These are phyloP conservation scores for Dromaius novaehollandiae DNA, from an alignment of 2,113 vertebrate genomes.

Conservation along the genomic window DNA sequence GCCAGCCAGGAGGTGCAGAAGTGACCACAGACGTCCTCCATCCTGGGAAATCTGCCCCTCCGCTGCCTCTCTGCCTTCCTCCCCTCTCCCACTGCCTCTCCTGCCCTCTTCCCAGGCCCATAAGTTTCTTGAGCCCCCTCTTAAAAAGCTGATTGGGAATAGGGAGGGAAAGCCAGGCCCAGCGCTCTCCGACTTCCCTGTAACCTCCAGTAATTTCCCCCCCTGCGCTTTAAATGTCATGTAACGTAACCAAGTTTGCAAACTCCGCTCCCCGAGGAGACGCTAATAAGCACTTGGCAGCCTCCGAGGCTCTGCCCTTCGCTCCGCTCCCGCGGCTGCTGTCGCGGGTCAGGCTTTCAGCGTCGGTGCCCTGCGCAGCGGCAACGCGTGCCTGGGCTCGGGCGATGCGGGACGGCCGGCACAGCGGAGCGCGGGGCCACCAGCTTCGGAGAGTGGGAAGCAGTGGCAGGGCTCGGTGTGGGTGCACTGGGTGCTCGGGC, in stretches of 20 bases:
- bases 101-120: not conserved
- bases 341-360: not conserved
- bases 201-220: not conserved
- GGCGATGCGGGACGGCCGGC: too few relatives aligned
- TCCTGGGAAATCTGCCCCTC: too few relatives aligned
- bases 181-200: not conserved
- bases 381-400: too few relatives aligned
- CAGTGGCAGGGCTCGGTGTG: too few relatives aligned
- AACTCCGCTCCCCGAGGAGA: not conserved
- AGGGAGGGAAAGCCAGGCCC: not conserved
- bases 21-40: too few relatives aligned
- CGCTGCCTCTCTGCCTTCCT: too few relatives aligned
- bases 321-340: not conserved
- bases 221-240: not conserved
- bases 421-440: too few relatives aligned
- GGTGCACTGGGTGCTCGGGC: too few relatives aligned
- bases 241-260: not conserved
- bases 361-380: too few relatives aligned
- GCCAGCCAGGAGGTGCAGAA: too few relatives aligned
- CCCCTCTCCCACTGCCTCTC: too few relatives aligned
- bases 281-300: not conserved
- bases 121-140: not conserved
- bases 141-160: not conserved
- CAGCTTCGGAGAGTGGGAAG: too few relatives aligned
- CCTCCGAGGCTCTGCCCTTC: not conserved